Percentiles rank a stretch among this genome's conserved stretches.
Evolutionary conservation across 2,888 invertebrate genomes (phyloP).

Genomic region (Drosophila anomelani): DNA sequence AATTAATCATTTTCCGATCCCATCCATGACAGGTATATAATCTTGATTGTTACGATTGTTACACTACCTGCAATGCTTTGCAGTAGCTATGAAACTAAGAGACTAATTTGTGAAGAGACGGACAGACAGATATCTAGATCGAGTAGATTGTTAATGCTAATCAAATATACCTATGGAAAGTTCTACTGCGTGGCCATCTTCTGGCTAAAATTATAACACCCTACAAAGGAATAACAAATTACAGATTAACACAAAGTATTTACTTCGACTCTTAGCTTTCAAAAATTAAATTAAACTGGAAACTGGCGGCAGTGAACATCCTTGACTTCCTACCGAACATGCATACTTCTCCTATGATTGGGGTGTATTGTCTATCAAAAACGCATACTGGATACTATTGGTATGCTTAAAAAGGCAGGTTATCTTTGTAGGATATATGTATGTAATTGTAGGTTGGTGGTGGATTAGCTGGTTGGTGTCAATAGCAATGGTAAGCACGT

Average conservation of each 20-base stretch:
- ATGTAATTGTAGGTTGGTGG: not conserved
- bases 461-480: not conserved
- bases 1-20: not conserved
- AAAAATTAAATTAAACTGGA: not conserved
- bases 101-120: not conserved
- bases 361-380: not conserved
- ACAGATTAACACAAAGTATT: not conserved
- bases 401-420: not conserved
- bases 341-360: too few relatives aligned
- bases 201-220: too few relatives aligned
- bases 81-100: not conserved
- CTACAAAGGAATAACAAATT: too few relatives aligned
- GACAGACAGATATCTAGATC: not conserved
- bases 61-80: too few relatives aligned
- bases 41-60: too few relatives aligned
- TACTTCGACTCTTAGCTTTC: not conserved
- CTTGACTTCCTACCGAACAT: not conserved
- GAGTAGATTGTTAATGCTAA: not conserved
- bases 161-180: not conserved
- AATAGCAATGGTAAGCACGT: constrained; percentile 41
- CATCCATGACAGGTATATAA: not conserved
- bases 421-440: not conserved
- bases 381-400: not conserved
- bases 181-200: too few relatives aligned
- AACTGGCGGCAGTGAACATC: not conserved